These are phyloP conservation scores for Steatocranus sp. DNA, from an alignment of 2,797 vertebrate genomes.

Conservation along the genomic window DNA sequence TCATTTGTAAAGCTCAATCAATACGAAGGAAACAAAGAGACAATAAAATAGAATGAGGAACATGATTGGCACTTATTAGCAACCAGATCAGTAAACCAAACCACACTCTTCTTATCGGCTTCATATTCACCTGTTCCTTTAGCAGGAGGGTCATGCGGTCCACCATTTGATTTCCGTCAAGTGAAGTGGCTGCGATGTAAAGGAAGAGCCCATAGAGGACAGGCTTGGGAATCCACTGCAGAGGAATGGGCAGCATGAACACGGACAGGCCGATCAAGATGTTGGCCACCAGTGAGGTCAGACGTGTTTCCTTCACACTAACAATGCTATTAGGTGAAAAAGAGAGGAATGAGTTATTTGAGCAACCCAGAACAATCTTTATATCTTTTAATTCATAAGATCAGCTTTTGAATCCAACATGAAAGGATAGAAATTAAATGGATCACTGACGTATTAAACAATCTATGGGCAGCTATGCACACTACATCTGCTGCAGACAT, in stretches of 20 bases:
- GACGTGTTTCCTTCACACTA: slow-evolving; percentile 88
- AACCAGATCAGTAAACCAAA: background rate
- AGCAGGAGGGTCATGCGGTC: slow-evolving; percentile 90
- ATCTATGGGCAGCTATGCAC: background rate
- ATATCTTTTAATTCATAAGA: background rate
- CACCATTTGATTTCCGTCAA: slow-evolving; percentile 93
- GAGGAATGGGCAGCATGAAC: slow-evolving; percentile 88
- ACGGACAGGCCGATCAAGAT: slow-evolving; percentile 88
- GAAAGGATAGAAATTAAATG: background rate
- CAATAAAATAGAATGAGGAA: background rate
- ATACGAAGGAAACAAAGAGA: background rate
- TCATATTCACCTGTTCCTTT: slow-evolving; percentile 86
- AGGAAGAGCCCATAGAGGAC: slow-evolving; percentile 95
- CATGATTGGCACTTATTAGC: background rate
- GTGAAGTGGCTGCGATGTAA: slow-evolving; percentile 90
- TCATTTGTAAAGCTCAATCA: background rate
- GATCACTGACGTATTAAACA: background rate
- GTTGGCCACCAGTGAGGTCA: slow-evolving; percentile 85
- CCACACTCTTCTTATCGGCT: background rate
- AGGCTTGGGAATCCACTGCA: slow-evolving; percentile 94
- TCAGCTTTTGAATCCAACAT: background rate
- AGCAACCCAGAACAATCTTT: background rate
- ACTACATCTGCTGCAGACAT: background rate
- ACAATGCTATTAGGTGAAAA: slow-evolving; percentile 79
- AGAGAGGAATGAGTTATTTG: background rate